Conservation (phyloP, 2,113 vertebrate species). For the Oreochromis niloticus region DNA sequence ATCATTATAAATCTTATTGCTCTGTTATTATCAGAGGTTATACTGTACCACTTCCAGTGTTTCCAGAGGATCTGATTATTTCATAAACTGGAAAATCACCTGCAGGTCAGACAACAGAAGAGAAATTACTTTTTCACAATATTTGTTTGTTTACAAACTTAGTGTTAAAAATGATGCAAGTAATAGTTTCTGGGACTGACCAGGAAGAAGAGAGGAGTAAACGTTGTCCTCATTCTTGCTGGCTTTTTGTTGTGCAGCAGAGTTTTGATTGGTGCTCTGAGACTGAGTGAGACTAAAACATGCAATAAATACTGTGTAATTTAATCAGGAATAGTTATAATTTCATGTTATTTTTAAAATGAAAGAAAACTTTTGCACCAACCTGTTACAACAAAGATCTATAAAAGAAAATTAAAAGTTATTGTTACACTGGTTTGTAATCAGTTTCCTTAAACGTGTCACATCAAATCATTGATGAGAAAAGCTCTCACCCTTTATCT, state of each 20-base stretch:
- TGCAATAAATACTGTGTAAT: neutral
- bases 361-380: neutral
- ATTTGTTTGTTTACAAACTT: neutral
- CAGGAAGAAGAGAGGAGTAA: neutral
- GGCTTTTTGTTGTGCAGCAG: neutral
- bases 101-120: neutral
- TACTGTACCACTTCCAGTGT: neutral
- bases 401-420: neutral
- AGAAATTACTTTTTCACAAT: neutral
- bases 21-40: neutral
- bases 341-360: neutral
- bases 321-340: neutral
- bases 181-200: neutral
- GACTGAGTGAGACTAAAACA: neutral
- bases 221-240: neutral
- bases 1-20: neutral
- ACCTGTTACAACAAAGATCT: neutral
- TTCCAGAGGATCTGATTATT: neutral
- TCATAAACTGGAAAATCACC: neutral
- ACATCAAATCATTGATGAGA: fast-evolving
- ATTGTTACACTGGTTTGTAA: neutral
- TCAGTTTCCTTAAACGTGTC: neutral
- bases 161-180: neutral
- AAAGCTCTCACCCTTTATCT: conserved; percentile 9
- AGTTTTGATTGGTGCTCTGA: neutral